Evolutionary conservation across 2,888 invertebrate species (phyloP), one percentile per base, ranked within the genome.

Genomic region (Actias luna): DNA sequence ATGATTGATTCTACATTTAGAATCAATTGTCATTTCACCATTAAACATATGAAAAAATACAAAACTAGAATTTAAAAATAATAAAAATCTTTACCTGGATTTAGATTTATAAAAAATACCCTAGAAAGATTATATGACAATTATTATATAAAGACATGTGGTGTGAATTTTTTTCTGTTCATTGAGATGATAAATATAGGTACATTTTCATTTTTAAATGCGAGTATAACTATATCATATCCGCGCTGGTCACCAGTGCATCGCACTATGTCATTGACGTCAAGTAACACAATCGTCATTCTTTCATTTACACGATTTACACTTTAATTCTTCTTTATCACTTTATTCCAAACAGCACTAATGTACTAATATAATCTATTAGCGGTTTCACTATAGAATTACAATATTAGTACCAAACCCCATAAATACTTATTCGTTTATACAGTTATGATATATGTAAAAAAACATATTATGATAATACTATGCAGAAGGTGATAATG

Each of bases 261-360:
- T 66, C 42, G 66, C 65, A 69, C 67, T 69, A 68, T 65, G 63
- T 52, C 66, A 67, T 65, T 67, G 67, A 67, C 67, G 65, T 66
- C 63, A 59, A 64, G 64, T 52, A 65, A 58, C 29, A 36, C 59
- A 55, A 52, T 31, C 35, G 46, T 59, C 46, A 58, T 39, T 39
- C 36, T 42, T 42, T 59, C 36, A 59, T 59, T 59, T 59, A 55
- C 65, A 66, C 65, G 68, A 72, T 70, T 69, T 73, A 75, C 72
- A 75, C 72, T 60, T 75, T 60, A 64, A 69, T 52, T 36, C 39
- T 5, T 60, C 55, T 25, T 18, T 33, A 36, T 50, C 10, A 50
- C 16, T 27, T 55, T 59, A 4, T 59, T 63, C 31, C 18, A 31
- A 55, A 59, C 22, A 39, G 18, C 36, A 4, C 36, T 25, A 39